Evolutionary conservation across 2,888 invertebrate genomes (phyloP).

Genomic region (Euclidia mi): DNA sequence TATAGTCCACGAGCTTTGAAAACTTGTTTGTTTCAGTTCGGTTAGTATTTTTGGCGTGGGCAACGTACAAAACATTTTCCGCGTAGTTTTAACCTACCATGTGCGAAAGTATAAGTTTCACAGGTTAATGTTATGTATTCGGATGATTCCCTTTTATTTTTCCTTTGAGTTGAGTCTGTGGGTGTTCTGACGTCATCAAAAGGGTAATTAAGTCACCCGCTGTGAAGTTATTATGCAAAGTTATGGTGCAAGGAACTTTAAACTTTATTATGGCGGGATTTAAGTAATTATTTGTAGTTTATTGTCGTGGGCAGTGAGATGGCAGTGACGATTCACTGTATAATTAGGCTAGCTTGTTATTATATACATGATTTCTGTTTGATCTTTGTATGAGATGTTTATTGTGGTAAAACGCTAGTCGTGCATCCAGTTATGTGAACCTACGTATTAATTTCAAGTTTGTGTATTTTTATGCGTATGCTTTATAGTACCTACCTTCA

Average conservation of each 20-base stretch:
- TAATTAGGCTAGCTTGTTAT: background rate
- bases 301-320: background rate
- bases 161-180: slow-evolving; percentile 17
- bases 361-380: slow-evolving; percentile 1
- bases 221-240: slow-evolving; percentile 24
- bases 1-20: slow-evolving; percentile 51
- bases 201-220: slow-evolving; percentile 24
- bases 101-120: slow-evolving; percentile 27
- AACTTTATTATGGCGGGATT: slow-evolving; percentile 18
- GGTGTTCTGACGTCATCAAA: slow-evolving; percentile 16
- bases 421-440: no score
- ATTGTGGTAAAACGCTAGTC: no score
- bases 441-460: no score
- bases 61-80: slow-evolving; percentile 48
- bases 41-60: slow-evolving; percentile 47
- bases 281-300: slow-evolving; percentile 11
- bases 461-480: no score
- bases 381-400: no score
- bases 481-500: no score
- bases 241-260: slow-evolving; percentile 14
- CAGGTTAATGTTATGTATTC: slow-evolving; percentile 28
- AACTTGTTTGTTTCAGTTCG: slow-evolving; percentile 60
- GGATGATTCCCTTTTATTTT: slow-evolving; percentile 19
- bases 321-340: background rate
- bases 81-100: slow-evolving; percentile 29